Base-by-base conservation (phyloP, 23 tunicate species). In the Oikopleura dioica region DNA sequence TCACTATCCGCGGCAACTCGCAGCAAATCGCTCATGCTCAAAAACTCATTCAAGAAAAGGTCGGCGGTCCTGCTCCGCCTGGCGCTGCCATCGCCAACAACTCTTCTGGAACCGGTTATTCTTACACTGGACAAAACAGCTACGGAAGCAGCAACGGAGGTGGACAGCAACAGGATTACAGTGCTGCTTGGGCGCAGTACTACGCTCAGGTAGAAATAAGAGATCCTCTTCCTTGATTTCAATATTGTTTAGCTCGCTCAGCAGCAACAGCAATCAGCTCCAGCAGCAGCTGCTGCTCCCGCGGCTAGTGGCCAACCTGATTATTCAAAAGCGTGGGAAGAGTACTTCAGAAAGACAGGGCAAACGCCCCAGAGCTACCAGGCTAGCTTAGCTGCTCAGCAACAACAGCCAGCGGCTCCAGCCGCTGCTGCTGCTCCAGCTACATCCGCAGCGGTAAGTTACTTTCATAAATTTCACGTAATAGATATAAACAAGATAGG, bases 181-280 rank as follows among this genome's bases (percentile, higher is more conserved):
- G 88, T 68, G 97, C 97, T 1, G 88, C 87, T 44, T 92, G 97
- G 97, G 97, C 97, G 0, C 94, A 92, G 58, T 92, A 92, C 78
- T 92, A 92, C 76, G 77, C 94, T 28, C 97, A 92, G 72, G 72
- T 63, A 44, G 55, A 44, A 16, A 44, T 44, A 44, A 9, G 16
- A 44, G 55, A 9, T 44, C 16, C 16, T 44, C 16, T 9, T 44
- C 9, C 16, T 44, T 16, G 55, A 44, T 44, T 9, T 44, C 55
- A 9, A 44, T 9, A n/a, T n/a, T n/a, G n/a, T n/a, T n/a, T n/a
- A n/a, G n/a, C n/a, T n/a, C n/a, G n/a, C n/a, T 63, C 55, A 44
- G 21, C 72, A 63, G 72, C 72, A 63, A 28, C 72, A 63, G 33
- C 29, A 23, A 4, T 2, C 4, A 5, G 30, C 16, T 12, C 32